These are phyloP conservation scores for Eremophila alpestris DNA, from an alignment of 2,797 vertebrate genomes.

Conservation along the genomic window DNA sequence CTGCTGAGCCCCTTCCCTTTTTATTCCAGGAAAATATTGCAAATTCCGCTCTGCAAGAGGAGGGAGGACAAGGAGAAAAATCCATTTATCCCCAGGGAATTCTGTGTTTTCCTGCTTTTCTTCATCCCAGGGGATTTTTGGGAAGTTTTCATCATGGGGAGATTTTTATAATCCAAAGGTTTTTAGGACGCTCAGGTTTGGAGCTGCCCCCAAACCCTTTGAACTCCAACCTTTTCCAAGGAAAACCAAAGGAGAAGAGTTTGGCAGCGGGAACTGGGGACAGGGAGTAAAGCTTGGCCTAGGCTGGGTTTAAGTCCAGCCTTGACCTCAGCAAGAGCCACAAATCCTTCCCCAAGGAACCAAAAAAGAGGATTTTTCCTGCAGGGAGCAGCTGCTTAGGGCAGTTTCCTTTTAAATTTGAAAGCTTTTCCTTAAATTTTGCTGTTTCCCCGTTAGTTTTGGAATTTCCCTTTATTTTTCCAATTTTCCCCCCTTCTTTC, in stretches of 20 bases:
- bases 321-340: neutral
- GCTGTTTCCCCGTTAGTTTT: rapidly evolving
- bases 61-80: neutral
- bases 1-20: neutral
- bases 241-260: no score
- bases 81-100: rapidly evolving
- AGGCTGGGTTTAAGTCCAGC: neutral
- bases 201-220: neutral
- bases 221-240: neutral
- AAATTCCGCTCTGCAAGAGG: rapidly evolving
- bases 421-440: neutral
- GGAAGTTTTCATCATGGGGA: rapidly evolving
- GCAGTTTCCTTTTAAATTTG: neutral
- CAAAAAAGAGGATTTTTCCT: no score
- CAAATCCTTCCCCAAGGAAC: neutral
- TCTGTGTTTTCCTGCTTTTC: neutral
- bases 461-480: neutral
- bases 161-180: rapidly evolving
- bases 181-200: neutral
- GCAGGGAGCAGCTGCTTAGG: neutral
- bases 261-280: neutral
- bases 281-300: neutral
- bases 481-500: rapidly evolving
- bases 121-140: neutral
- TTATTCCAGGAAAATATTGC: neutral